Percentiles rank a stretch among this genome's conserved stretches.
Evolutionary conservation across 92 coral and sea anemone species (phyloP).

Genomic region (Epizoanthus stellaris): DNA sequence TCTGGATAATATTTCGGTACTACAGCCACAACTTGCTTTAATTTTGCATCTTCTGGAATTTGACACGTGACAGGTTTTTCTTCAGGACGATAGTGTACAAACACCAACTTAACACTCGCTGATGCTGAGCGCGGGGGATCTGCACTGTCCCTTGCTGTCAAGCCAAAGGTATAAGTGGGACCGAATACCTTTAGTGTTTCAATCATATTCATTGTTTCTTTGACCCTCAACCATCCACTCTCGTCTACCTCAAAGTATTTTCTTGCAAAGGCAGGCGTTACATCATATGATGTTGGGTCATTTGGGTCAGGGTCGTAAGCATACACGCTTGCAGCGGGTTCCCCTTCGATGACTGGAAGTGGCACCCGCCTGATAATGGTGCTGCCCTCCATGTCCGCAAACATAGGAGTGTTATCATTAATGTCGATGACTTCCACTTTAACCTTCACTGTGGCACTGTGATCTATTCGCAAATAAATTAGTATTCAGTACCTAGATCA

Average conservation of each 20-base stretch:
- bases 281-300: conserved; percentile 61
- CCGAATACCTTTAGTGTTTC: conserved; percentile 49
- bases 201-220: conserved; percentile 48
- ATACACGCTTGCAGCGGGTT: conserved; percentile 58
- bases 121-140: conserved; percentile 63
- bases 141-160: conserved; percentile 70
- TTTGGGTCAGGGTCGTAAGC: conserved; percentile 71
- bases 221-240: conserved; percentile 61
- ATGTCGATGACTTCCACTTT: conserved; percentile 64
- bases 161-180: conserved; percentile 39
- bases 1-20: conserved; percentile 71
- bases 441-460: conserved; percentile 61
- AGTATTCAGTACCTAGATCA: too few relatives aligned
- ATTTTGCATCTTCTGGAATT: conserved; percentile 62
- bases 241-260: conserved; percentile 58
- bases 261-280: conserved; percentile 58
- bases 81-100: conserved; percentile 56
- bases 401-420: conserved; percentile 75
- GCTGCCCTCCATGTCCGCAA: conserved; percentile 51
- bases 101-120: conserved; percentile 62
- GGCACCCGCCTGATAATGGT: conserved; percentile 51
- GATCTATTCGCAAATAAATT: not conserved
- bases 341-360: conserved; percentile 55
- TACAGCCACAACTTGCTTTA: conserved; percentile 55
- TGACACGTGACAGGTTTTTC: conserved; percentile 44